Evolutionary conservation across 2,888 invertebrate genomes (phyloP), one percentile per base, ranked within the genome.

Genomic region (Scaptodrosophila latifasciaeformis): DNA sequence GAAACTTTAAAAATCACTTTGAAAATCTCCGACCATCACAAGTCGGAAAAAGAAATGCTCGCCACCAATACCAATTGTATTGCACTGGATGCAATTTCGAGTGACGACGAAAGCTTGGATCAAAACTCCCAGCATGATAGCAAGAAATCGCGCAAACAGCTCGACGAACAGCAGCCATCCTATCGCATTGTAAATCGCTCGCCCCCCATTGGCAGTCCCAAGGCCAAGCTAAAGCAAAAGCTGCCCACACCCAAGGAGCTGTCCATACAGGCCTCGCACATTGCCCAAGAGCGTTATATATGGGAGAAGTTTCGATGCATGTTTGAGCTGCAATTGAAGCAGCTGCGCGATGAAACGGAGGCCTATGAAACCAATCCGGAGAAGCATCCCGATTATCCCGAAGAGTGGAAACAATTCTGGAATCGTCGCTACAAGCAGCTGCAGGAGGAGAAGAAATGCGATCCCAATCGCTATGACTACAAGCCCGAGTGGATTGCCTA

Each of bases 321-420:
- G 70, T 44, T 86, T n/a, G 85, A 86, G 53, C 70, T 84, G 12
- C 83, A 86, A 18, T 54, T 85, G 1, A 82, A 83, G 44, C 82
- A 90, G 9, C 87, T 92, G 46, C 89, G 90, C 49, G 90, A 91
- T 60, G 88, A 90, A 0, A 87, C 93, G 4, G 91, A 91, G 49
- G 92, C 92, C 59, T 92, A 93, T 81, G 92, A 94, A 81, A 92
- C 93, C 79, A 93, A 93, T 80, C 96, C 96, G 0, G 95, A 96
- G 82, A 95, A 94, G 67, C 95, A 96, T 86, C 95, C 95, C 0
- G 89, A 92, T 2, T 96, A 96, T 83, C 92, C 93, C 0, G 93
- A 94, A 42, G 96, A 96, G 82, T 96, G 96, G 96, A 95, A 95
- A 81, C 92, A 91, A 81, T 95, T 95, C 84, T 96, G 95, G 95